Base-by-base conservation (phyloP, 1,140 invertebrate species). In the Limonius californicus region DNA sequence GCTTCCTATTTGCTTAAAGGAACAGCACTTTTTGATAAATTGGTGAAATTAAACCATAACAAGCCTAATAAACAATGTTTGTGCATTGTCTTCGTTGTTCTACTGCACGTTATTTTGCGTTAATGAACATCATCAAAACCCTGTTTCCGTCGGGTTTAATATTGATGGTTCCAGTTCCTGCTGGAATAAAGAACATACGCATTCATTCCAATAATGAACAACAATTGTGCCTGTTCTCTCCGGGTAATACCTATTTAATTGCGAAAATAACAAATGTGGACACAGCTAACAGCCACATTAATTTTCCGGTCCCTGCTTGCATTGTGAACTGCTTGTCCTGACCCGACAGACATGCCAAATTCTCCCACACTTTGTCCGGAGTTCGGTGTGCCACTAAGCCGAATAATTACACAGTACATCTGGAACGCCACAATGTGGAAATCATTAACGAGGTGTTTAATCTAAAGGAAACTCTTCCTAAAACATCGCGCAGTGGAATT, bases 191-290 rank as follows among this genome's bases (percentile, higher is more conserved):
- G n/a, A n/a, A n/a, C n/a, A n/a, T n/a, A n/a, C n/a, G n/a, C 27
- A 32, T 32, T 32, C 4, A 32, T 32, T 32, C 11, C 27, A 32
- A 32, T 32, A 32, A 32, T 11, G 27, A 32, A 32, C 27, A 11
- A 32, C 27, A 39, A 12, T 11, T 14, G 35, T 39, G n/a, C 35
- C n/a, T 12, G 2, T 39, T 12, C 35, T 14, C n/a, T 12, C 35
- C 35, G n/a, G n/a, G 11, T 39, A 39, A 39, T 39, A 39, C 35
- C 35, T 50, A 50, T 50, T 50, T 50, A 50, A 50, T 50, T 50
- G 45, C 15, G 14, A 50, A 50, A 50, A 50, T 50, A 50, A 50
- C 45, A 50, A 50, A 50, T 50, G 45, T 50, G 45, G n/a, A 50
- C 35, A 39, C 35, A 39, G n/a, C 35, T 39, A 39, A 39, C 45